A percentile compares a stretch with the other conserved stretches of the same genome.
phyloP scores from a whole-genome alignment of 2,797 vertebrate species.

The Buphagus erythrorhynchus region DNA sequence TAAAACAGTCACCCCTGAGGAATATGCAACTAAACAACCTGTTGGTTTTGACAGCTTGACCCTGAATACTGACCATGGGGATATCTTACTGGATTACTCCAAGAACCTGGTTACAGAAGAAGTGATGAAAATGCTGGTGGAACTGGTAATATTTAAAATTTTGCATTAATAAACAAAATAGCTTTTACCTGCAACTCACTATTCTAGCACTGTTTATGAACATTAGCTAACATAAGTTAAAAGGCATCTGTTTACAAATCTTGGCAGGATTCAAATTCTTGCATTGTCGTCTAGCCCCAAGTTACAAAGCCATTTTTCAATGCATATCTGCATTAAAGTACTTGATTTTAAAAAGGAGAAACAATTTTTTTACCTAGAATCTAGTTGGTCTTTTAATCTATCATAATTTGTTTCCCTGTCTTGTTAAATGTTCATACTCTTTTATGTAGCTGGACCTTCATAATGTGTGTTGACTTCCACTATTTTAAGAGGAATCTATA shows the following conservation, averaged over 20 bases:
- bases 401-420: neutral
- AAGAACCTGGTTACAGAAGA: constrained; percentile 94
- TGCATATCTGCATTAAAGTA: neutral
- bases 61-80: constrained; percentile 88
- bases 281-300: neutral
- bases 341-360: neutral
- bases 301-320: neutral
- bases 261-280: neutral
- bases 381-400: neutral
- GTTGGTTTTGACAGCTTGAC: constrained; percentile 80
- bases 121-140: constrained; percentile 89
- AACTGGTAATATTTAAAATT: constrained; percentile 83
- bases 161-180: neutral
- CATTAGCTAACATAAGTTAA: neutral
- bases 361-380: rapidly evolving
- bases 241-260: neutral
- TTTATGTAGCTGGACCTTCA: neutral
- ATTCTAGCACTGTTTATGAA: neutral
- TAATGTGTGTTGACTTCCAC: neutral
- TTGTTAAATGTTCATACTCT: neutral
- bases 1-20: neutral
- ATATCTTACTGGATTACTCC: constrained; percentile 94
- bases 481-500: neutral
- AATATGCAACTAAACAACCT: neutral
- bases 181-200: neutral